Evolutionary conservation across 1,140 invertebrate species (phyloP), one percentile per base, ranked within the genome.

Genomic region (Papilio glaucus): DNA sequence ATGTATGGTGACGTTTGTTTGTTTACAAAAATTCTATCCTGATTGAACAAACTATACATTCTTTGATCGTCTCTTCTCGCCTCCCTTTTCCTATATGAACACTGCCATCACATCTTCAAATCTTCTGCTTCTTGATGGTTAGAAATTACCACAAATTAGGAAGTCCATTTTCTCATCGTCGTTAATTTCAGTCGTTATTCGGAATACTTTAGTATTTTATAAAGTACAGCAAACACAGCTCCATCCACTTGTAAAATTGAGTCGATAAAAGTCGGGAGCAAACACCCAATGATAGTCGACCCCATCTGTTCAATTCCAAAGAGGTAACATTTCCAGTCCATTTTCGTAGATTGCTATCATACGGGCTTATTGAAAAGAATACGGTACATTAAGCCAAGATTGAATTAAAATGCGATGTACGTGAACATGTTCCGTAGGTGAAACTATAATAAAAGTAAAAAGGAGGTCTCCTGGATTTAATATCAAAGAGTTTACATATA

Each of bases 261-360:
- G 21, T 57, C 49, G 49, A 24, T 57, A 57, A 57, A 57, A 57
- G 21, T 24, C 15, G 21, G 4, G 49, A 57, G 49, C 49, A 12
- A 57, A 10, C 21, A 12, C 21, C 24, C 49, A 57, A 57, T 57
- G 49, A 57, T 26, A 8, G 39, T 41, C 4, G 49, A 57, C 18
- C 49, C 10, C 49, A 57, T 57, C 49, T 57, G 49, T 57, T 57
- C 49, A 12, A 57, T 57, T 57, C 49, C 10, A 26, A 57, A 57
- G 18, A 57, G 18, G 49, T 26, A 24, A 57, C 49, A 57, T 57
- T 57, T 57, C 49, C 21, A 57, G 49, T 57, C 49, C 49, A 57
- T 57, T 57, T 57, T 57, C 49, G 49, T 26, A 57, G 49, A 57
- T 57, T 57, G 49, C 49, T 57, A 57, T 24, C 49, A 26, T 57